Percentiles rank a stretch among this genome's conserved stretches.
Evolutionary conservation across 2,797 vertebrate genomes (phyloP).

Genomic region (Dendrocincla tyrannina): DNA sequence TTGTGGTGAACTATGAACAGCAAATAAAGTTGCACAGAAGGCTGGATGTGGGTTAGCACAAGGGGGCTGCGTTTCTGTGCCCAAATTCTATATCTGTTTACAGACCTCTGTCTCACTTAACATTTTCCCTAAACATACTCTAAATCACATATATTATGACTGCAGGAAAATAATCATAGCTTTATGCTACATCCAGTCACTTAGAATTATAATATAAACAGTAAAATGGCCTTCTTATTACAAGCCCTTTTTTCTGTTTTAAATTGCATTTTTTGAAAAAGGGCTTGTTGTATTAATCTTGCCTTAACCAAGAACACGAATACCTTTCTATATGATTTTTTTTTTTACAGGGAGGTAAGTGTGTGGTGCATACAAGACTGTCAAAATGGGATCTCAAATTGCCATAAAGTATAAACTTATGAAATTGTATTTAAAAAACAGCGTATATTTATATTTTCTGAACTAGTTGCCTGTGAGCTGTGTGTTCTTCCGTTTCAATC

Average conservation of each 20-base stretch:
- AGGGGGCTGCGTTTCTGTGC: neutral
- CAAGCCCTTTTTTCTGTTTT: neutral
- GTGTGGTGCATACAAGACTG: neutral
- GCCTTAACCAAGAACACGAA: neutral
- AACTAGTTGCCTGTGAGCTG: neutral
- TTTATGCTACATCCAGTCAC: slow-evolving; percentile 17
- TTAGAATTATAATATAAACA: slow-evolving; percentile 50
- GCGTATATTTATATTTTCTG: neutral
- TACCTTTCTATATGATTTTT: neutral
- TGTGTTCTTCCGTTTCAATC: neutral
- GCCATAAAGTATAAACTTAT: neutral
- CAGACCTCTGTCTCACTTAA: neutral
- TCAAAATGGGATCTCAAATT: slow-evolving; percentile 15
- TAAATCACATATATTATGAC: neutral
- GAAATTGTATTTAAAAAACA: neutral
- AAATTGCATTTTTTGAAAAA: neutral
- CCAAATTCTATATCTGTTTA: neutral
- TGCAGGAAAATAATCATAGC: slow-evolving; percentile 43
- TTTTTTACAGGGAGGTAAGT: neutral
- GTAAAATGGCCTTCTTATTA: slow-evolving; percentile 1
- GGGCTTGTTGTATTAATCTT: slow-evolving; percentile 1
- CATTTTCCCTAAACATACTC: neutral
- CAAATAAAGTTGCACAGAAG: neutral
- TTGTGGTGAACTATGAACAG: neutral
- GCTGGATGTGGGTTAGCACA: neutral